These are phyloP conservation scores for Actinostola sp. DNA, from an alignment of 92 coral and sea anemone genomes.

Conservation along the genomic window DNA sequence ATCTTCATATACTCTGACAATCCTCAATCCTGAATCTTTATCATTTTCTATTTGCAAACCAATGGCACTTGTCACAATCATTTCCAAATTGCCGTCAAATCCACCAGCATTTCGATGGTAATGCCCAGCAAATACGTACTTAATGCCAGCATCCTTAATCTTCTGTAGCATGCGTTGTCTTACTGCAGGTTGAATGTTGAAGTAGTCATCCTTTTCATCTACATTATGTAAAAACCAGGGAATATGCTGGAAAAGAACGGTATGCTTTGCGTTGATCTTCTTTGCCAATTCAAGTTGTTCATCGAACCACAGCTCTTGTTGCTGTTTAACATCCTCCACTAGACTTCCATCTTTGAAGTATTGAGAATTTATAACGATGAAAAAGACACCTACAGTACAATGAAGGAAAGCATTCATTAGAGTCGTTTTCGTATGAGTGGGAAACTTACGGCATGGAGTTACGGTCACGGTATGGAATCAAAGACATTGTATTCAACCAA, in stretches of 20 bases:
- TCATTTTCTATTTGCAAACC: constrained; percentile 91
- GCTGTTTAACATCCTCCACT: constrained; percentile 63
- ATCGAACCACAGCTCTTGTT: constrained; percentile 88
- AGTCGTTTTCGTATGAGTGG: too few relatives aligned
- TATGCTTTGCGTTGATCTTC: constrained; percentile 70
- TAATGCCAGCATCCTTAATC: constrained; percentile 85
- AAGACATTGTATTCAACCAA: too few relatives aligned
- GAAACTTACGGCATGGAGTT: too few relatives aligned
- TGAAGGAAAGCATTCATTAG: neutral
- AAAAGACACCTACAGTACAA: constrained; percentile 79
- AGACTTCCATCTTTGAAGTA: constrained; percentile 87
- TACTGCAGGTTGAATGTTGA: constrained; percentile 65
- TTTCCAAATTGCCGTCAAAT: constrained; percentile 82
- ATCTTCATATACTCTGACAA: constrained; percentile 76
- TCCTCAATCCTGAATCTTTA: constrained; percentile 90
- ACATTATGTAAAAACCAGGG: constrained; percentile 84
- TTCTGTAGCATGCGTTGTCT: constrained; percentile 73
- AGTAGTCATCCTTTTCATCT: constrained; percentile 78
- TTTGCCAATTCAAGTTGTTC: constrained; percentile 79
- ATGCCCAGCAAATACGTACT: constrained; percentile 96
- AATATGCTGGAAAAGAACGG: constrained; percentile 93
- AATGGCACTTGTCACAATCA: constrained; percentile 96
- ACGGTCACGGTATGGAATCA: too few relatives aligned
- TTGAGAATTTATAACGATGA: constrained; percentile 90
- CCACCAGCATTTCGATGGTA: constrained; percentile 99